A percentile compares a stretch with the other conserved stretches of the same genome.
These are phyloP conservation scores for Rotaria sp. DNA, from an alignment of 2,888 invertebrate species.

Conservation along the genomic window DNA sequence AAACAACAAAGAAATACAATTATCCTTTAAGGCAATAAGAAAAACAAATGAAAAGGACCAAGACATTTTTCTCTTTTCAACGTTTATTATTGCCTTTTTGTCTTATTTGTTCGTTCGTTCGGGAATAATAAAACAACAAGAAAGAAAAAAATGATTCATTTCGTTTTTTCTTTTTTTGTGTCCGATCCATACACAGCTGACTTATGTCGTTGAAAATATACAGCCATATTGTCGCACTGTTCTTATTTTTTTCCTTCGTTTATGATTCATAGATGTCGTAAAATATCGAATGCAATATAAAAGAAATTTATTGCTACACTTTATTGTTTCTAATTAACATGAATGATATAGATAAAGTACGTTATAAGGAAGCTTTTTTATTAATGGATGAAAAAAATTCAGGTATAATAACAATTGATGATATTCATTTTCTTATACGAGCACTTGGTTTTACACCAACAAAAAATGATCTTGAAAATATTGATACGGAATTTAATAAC, in stretches of 20 bases:
- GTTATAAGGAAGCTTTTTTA: constrained; percentile 9
- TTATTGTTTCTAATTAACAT: neutral
- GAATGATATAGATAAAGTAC: neutral
- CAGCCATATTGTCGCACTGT: neutral
- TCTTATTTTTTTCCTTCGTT: neutral
- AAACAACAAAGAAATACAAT: neutral
- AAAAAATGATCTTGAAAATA: neutral
- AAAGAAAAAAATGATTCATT: constrained; percentile 13
- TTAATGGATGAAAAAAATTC: neutral
- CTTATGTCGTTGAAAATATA: neutral
- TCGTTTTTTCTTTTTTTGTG: neutral
- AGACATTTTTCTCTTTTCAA: neutral
- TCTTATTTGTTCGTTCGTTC: constrained; percentile 17
- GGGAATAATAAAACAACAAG: constrained; percentile 19
- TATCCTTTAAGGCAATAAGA: neutral
- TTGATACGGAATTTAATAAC: neutral
- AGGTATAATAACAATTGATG: neutral
- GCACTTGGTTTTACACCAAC: constrained; percentile 26
- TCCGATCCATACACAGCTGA: neutral
- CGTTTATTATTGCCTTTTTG: neutral
- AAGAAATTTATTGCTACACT: neutral
- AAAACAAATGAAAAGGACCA: constrained; percentile 5
- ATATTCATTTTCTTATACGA: neutral
- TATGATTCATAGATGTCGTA: neutral
- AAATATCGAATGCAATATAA: neutral